Conservation (phyloP, 2,113 vertebrate genomes). For the Gobiocypris rarus region DNA sequence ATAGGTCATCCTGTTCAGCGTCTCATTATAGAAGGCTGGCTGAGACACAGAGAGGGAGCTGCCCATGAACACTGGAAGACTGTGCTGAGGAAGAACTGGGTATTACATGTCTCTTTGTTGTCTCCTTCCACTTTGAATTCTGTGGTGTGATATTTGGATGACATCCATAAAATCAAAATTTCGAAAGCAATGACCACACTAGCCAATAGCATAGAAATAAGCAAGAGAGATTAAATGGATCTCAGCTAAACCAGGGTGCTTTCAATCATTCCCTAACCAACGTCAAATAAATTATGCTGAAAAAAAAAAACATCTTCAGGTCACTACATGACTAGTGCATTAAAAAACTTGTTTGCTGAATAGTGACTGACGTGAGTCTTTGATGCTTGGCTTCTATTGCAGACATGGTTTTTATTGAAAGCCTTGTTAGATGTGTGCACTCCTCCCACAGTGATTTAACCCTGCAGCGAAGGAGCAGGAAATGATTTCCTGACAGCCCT, state of each 20-base stretch:
- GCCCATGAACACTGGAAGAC: not conserved
- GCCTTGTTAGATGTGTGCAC: slow-evolving; percentile 8
- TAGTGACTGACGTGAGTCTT: not conserved
- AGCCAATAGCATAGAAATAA: not conserved
- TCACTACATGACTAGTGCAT: not conserved
- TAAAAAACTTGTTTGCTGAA: not conserved
- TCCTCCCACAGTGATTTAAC: slow-evolving; percentile 9
- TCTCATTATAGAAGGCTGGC: slow-evolving; percentile 31
- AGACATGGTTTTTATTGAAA: not conserved
- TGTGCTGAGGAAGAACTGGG: not conserved
- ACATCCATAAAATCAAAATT: not conserved
- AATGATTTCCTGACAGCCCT: slow-evolving; percentile 31
- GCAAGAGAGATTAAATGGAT: not conserved
- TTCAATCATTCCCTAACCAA: not conserved
- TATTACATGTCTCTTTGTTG: not conserved
- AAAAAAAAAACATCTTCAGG: not conserved
- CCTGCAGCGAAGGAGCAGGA: slow-evolving; percentile 24
- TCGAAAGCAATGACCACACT: not conserved
- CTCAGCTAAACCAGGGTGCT: not conserved
- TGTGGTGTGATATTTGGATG: not conserved
- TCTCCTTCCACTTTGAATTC: not conserved
- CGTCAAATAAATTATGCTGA: not conserved
- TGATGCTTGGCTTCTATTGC: slow-evolving; percentile 18
- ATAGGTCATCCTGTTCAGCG: slow-evolving; percentile 27
- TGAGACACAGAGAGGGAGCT: slow-evolving; percentile 32